Evolutionary conservation across 30 jellyfish, hydroid and myxozoan species (phyloP), one percentile per base, ranked within the genome.

Genomic region (Rhopilema esculentum): DNA sequence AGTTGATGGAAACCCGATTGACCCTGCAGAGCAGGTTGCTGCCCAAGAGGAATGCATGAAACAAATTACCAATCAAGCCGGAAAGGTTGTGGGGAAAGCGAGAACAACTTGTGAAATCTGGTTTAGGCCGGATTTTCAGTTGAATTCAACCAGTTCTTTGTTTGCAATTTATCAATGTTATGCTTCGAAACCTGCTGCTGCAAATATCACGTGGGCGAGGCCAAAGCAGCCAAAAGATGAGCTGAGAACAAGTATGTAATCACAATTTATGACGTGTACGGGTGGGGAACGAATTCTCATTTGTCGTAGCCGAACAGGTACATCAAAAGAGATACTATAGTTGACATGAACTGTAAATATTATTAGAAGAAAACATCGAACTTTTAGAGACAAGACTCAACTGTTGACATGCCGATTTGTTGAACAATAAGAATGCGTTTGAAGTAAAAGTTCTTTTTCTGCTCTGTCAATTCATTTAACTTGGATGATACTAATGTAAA

Each of bases 41-140:
- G 84, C 84, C 9, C 27, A 73, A 21, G 33, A 73, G 6, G 84
- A 73, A 49, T 73, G 84, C 84, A 73, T 64, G 8, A 40, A 73
- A 12, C 84, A 73, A 30, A 4, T 40, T 2, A 22, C 69, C 7
- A 73, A 73, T 27, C 84, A 7, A 64, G 26, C 33, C 68, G 84
- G 84, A 4, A 21, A 27, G 48, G 48, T 40, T 15, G 69, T 21
- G 20, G 84, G 84, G 8, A 69, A 69, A 40, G 23, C 69, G 26
- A 49, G 48, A 30, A 32, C 69, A 30, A 22, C 84, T n/a, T 73
- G 84, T 26, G 84, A 73, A 22, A 16, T 73, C 1, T 73, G 69
- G 67, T 73, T 73, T 30, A 72, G 84, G 27, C 20, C 30, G 2
- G 27, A 16, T 73, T 73, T 73, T 21, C 27, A 30, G 8, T 17